Evolutionary conservation across 2,113 vertebrate genomes (phyloP).

Genomic region (Embiotoca jacksoni): DNA sequence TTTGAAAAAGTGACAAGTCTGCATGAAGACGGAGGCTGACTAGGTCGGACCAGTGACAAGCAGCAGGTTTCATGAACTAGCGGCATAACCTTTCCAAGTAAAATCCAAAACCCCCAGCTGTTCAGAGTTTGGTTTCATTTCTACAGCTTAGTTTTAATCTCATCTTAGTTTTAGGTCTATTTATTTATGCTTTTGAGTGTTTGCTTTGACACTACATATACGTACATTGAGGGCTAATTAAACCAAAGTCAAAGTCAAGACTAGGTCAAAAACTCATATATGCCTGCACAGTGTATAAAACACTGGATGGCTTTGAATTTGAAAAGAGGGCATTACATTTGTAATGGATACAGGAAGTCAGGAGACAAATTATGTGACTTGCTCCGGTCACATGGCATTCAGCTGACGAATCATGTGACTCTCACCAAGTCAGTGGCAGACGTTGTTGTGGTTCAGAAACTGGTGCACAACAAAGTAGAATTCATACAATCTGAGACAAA

Average conservation of each 20-base stretch:
- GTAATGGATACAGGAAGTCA: too few relatives aligned
- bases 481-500: neutral
- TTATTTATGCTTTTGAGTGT: neutral
- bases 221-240: too few relatives aligned
- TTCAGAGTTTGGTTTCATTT: neutral
- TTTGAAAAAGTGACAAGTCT: neutral
- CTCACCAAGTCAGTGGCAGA: too few relatives aligned
- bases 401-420: too few relatives aligned
- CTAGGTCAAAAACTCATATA: too few relatives aligned
- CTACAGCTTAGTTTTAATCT: neutral
- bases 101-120: neutral
- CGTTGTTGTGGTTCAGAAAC: too few relatives aligned
- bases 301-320: too few relatives aligned
- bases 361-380: too few relatives aligned
- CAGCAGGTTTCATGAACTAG: neutral
- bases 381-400: too few relatives aligned
- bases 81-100: neutral
- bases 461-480: neutral
- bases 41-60: neutral
- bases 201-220: neutral
- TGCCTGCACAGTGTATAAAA: too few relatives aligned
- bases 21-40: neutral
- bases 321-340: too few relatives aligned
- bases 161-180: neutral
- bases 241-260: too few relatives aligned